Percentiles rank a stretch among this genome's conserved stretches.
phyloP scores from a whole-genome alignment of 2,888 invertebrate genomes.

The Pristionchus exspectatus region DNA sequence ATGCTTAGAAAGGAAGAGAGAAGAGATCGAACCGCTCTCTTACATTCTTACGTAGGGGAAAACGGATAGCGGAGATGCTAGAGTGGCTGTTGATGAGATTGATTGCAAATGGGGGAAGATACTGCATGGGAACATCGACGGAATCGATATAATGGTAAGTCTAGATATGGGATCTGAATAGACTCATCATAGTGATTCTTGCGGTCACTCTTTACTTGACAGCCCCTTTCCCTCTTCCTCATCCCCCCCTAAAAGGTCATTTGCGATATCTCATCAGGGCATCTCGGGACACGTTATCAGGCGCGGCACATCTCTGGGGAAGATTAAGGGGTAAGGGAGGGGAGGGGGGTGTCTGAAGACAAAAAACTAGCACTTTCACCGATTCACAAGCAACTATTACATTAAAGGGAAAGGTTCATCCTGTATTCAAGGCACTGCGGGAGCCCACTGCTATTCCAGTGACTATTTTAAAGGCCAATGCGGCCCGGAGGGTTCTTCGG shows the following conservation, averaged over 20 bases:
- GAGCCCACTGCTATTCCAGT: too few relatives aligned
- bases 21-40: constrained; percentile 42
- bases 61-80: constrained; percentile 4
- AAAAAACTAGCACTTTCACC: not conserved
- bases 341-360: not conserved
- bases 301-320: constrained; percentile 33
- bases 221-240: not conserved
- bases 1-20: constrained; percentile 39
- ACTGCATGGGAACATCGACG: not conserved
- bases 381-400: not conserved
- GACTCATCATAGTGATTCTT: constrained; percentile 5
- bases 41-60: constrained; percentile 30
- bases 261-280: not conserved
- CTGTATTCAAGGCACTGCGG: not conserved
- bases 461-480: not conserved
- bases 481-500: not conserved
- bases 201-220: constrained; percentile 19
- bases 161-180: not conserved
- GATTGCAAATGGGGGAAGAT: not conserved
- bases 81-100: constrained; percentile 40
- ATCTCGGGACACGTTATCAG: constrained; percentile 47
- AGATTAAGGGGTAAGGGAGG: constrained; percentile 18
- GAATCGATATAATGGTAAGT: not conserved
- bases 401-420: too few relatives aligned
- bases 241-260: constrained; percentile 14